Evolutionary conservation across 2,888 invertebrate genomes (phyloP).

Genomic region (Heliconius cydno): DNA sequence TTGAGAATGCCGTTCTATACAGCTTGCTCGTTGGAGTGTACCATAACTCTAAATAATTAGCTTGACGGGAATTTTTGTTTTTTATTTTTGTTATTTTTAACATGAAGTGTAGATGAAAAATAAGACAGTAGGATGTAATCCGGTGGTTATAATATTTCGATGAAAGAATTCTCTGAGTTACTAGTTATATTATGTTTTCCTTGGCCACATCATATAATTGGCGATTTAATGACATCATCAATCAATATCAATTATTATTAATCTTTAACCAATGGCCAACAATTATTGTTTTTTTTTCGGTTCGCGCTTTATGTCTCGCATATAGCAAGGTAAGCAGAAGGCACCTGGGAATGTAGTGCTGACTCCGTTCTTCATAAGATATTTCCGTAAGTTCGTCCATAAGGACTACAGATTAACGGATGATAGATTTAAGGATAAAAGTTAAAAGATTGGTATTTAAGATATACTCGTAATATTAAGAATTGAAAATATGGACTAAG

Average conservation of each 20-base stretch:
- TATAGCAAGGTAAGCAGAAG: not conserved
- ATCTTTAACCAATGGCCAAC: too few species aligned
- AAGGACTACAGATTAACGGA: too few species aligned
- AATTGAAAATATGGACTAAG: too few species aligned
- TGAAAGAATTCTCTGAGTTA: not conserved
- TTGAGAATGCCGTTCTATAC: slow-evolving; percentile 32
- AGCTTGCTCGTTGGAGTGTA: slow-evolving; percentile 13
- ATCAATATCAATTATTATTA: too few species aligned
- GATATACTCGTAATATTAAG: too few species aligned
- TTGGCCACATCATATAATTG: too few species aligned
- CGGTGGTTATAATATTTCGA: not conserved
- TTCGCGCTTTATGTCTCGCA: not conserved
- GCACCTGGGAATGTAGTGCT: not conserved
- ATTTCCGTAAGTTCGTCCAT: not conserved
- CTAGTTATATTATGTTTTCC: too few species aligned
- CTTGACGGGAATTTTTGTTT: not conserved
- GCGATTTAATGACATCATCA: too few species aligned
- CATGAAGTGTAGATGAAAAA: not conserved
- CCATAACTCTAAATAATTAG: slow-evolving; percentile 15
- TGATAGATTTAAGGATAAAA: too few species aligned
- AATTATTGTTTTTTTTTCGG: too few species aligned
- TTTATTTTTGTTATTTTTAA: not conserved
- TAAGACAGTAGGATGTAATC: not conserved
- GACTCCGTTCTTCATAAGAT: not conserved
- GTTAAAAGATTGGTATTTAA: too few species aligned